Evolutionary conservation across 2,888 invertebrate species (phyloP).

Genomic region (Tortrix viridana): DNA sequence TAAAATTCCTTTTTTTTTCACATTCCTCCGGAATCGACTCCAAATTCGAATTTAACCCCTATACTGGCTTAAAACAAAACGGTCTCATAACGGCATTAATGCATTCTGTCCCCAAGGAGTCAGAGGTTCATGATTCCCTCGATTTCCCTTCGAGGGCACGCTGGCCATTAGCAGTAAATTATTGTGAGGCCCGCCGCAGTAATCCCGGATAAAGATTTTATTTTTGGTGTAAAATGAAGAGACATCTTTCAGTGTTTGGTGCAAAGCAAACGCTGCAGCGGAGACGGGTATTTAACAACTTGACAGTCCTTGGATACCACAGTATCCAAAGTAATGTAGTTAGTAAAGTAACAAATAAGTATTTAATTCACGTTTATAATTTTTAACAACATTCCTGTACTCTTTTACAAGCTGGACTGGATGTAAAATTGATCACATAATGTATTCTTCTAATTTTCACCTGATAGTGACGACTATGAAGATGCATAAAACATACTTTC

Average conservation of each 20-base stretch:
- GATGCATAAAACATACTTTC: too few relatives aligned
- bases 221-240: constrained; percentile 77
- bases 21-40: neutral
- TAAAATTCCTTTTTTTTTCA: neutral
- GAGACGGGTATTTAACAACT: neutral
- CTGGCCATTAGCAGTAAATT: constrained; percentile 75
- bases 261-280: constrained; percentile 23
- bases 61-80: constrained; percentile 29
- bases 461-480: too few relatives aligned
- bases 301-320: neutral
- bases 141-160: constrained; percentile 62
- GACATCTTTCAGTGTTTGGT: constrained; percentile 59
- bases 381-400: too few relatives aligned
- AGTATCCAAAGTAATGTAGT: too few relatives aligned
- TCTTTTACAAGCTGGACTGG: too few relatives aligned
- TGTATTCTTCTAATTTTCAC: too few relatives aligned
- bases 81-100: constrained; percentile 40
- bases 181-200: constrained; percentile 58
- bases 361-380: too few relatives aligned
- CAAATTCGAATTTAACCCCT: neutral
- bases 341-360: too few relatives aligned
- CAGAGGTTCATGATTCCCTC: constrained; percentile 37
- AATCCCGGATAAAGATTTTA: constrained; percentile 75
- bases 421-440: too few relatives aligned
- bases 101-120: constrained; percentile 44